Percentiles rank a stretch among this genome's conserved stretches.
phyloP scores from a whole-genome alignment of 2,888 invertebrate species.

The Parelbella ahira region DNA sequence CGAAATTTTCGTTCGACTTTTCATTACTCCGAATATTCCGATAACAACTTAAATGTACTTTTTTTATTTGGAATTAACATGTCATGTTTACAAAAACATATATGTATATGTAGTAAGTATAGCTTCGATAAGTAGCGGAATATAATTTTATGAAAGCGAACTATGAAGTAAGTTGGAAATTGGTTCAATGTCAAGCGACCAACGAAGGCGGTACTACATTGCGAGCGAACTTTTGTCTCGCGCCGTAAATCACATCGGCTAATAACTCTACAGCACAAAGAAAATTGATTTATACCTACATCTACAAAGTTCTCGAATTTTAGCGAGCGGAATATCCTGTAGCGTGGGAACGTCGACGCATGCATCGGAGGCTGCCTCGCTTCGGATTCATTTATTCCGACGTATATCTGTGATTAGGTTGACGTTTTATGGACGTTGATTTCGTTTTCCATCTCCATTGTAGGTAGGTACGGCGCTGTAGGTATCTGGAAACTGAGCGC shows the following conservation, averaged over 20 bases:
- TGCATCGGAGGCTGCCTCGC: conserved; percentile 31
- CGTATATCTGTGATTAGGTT: conserved; percentile 31
- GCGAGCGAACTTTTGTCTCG: conserved; percentile 47
- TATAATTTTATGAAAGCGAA: conserved; percentile 6
- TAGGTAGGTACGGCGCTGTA: no score
- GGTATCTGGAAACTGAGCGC: not conserved
- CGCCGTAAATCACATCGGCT: conserved; percentile 53
- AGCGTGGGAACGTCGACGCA: conserved; percentile 33
- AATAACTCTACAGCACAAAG: conserved; percentile 49
- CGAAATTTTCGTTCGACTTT: not conserved
- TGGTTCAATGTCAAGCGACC: conserved; percentile 22
- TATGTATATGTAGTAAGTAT: no score
- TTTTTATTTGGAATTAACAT: no score
- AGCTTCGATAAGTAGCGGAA: no score
- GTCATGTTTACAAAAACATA: no score
- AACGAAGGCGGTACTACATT: conserved; percentile 37
- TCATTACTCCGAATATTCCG: not conserved
- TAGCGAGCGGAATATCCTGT: conserved; percentile 51
- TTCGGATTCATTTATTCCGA: conserved; percentile 33
- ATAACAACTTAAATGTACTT: no score
- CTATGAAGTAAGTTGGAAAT: conserved; percentile 17
- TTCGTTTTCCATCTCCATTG: conserved; percentile 1
- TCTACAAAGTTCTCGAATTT: conserved; percentile 56
- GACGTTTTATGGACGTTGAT: not conserved
- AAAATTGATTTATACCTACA: conserved; percentile 66